Base-by-base conservation (phyloP, 2,113 vertebrate species). In the Lophius piscatorius region DNA sequence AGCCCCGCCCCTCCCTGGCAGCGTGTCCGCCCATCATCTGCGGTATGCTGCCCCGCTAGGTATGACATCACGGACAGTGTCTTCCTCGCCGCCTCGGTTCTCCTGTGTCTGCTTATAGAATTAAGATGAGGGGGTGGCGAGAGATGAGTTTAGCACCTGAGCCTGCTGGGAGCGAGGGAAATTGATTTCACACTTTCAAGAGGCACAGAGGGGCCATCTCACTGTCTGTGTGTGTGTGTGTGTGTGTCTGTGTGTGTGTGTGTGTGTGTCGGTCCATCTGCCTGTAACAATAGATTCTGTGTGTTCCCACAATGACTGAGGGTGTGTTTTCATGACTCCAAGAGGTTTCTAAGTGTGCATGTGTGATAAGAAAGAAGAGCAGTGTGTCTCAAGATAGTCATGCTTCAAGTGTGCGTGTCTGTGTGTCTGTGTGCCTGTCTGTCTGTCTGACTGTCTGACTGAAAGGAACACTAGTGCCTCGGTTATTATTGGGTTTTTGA, bases 141-240 rank as follows among this genome's bases (percentile, higher is more conserved):
- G 75, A 88, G 87, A 90, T 82, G 87, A 88, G 82, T 88, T 87
- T 88, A 88, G 74, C 88, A 86, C 84, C 81, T 88, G 87, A 81
- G 71, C 58, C 80, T 70, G 44, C 33, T 46, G 56, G 80, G 58
- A 54, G 75, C 41, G 38, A 29, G 70, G 64, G 44, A 82, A 88
- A 90, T 76, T 78, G 88, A 91, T 91, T 88, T 90, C 86, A 89
- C 88, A 89, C 88, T 85, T 81, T 70, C 44, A 74, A 65, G 67
- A 76, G 74, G 60, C 68, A 45, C 42, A 35, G 57, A 77, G 81
- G 72, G 73, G 71, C 64, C 6, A 34, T 63, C 65, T 66, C 56
- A 13, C 60, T 60, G 63, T 24, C 22, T 42, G n/a, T 50, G 55
- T 55, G 58, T 63, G 63, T 60, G 57, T 64, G 50, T 70, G 49